These are phyloP conservation scores for Drosophila dunni DNA, from an alignment of 1,140 invertebrate species.

Conservation along the genomic window DNA sequence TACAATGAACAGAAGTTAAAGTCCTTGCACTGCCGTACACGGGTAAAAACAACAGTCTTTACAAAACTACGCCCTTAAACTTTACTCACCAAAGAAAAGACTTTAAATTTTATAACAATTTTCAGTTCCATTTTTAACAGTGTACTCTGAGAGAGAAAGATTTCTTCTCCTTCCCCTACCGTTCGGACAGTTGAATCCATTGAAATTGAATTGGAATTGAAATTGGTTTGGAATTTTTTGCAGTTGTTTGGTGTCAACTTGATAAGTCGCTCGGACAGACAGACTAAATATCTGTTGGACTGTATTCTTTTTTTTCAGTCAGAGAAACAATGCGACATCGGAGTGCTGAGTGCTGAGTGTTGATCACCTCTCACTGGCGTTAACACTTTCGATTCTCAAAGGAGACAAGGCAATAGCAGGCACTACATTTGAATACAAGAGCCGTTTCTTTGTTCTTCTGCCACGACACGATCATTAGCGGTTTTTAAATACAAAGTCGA, in stretches of 20 bases:
- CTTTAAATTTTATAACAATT: too few species aligned
- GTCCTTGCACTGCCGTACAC: neutral
- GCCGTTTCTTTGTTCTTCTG: conserved; percentile 1
- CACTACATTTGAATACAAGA: conserved; percentile 20
- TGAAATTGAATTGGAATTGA: conserved; percentile 68
- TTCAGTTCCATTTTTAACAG: too few species aligned
- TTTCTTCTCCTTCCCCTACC: neutral
- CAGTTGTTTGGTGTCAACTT: conserved; percentile 80
- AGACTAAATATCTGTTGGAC: neutral
- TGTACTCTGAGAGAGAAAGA: neutral
- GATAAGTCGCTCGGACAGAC: conserved; percentile 55
- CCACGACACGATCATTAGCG: conserved; percentile 17
- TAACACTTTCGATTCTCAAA: conserved; percentile 14
- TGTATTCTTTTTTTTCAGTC: neutral
- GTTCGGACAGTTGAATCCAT: conserved; percentile 4
- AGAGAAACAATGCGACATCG: conserved; percentile 35
- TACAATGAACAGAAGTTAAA: conserved; percentile 12
- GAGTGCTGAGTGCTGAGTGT: conserved; percentile 12
- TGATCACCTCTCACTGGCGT: conserved; percentile 24
- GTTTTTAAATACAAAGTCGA: neutral
- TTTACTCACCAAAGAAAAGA: too few species aligned
- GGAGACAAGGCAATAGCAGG: neutral
- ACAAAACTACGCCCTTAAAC: too few species aligned
- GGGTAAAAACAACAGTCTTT: too few species aligned
- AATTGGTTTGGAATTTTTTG: conserved; percentile 70